Evolutionary conservation across 1,140 invertebrate genomes (phyloP).

Genomic region (Leptopilina clavipes): DNA sequence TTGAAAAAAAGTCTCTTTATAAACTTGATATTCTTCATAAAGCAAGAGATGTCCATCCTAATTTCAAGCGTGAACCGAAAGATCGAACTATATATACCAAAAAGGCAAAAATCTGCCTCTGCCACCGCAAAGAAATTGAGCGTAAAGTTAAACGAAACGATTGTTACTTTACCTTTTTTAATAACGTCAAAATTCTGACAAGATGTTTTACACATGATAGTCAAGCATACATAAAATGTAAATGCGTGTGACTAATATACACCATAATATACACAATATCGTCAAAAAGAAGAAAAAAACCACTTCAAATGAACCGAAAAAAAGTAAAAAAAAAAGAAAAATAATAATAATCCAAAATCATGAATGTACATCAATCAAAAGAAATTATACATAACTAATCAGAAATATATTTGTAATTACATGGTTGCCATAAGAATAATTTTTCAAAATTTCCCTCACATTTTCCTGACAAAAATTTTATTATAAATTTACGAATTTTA

Average conservation of each 20-base stretch:
- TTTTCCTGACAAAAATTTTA: too few relatives aligned
- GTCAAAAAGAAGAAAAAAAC: neutral
- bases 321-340: neutral
- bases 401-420: too few relatives aligned
- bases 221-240: conserved; percentile 1
- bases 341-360: too few relatives aligned
- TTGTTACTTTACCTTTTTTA: conserved; percentile 18
- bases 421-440: too few relatives aligned
- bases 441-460: too few relatives aligned
- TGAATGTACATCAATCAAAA: too few relatives aligned
- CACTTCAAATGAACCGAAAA: neutral
- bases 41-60: conserved; percentile 21
- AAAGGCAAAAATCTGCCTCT: conserved; percentile 13
- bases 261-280: neutral
- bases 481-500: too few relatives aligned
- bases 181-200: conserved; percentile 7
- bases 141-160: conserved; percentile 22
- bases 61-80: conserved; percentile 9
- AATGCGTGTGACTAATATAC: conserved; percentile 16
- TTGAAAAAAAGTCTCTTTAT: neutral
- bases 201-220: neutral
- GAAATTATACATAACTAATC: too few relatives aligned
- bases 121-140: conserved; percentile 4
- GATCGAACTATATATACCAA: conserved; percentile 4
- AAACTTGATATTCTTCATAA: conserved; percentile 5